Base-by-base conservation (phyloP, 64 coral and sea anemone genomes). In the Stylophora pistillata region DNA sequence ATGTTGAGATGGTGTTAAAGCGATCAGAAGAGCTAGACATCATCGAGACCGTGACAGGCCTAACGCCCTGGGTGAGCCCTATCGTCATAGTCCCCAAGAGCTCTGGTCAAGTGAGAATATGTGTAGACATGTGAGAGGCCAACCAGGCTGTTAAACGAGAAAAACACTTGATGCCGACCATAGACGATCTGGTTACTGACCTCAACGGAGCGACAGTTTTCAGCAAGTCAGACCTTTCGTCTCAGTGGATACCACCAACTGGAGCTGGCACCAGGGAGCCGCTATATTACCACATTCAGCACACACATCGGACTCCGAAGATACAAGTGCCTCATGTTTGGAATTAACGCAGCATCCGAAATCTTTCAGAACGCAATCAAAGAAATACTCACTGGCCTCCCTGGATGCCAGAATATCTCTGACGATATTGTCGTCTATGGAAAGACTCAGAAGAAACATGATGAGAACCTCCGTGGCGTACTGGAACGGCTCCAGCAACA, bases 301-400 rank as follows among this genome's bases (percentile, higher is more conserved):
- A 89, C 86, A 29, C 86, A 94, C 56, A 41, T 89, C 16, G 86
- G 92, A 9, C 86, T 94, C 30, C 21, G 37, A 59, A 62, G 79
- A 26, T 94, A 94, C 74, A 87, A 86, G 15, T 62, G 84, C 30
- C 74, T 92, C 54, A 92, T 80, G 91, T 92, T 81, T 41, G 91
- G 91, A 78, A 87, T 92, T 28, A 93, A 88, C 23, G 91, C 91
- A 21, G 91, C 85, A 25, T 82, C 91, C 28, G 91, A 93, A 60
- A 88, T 88, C 21, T 88, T 88, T 26, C 78, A 93, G 56, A 82
- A 88, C 6, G 85, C 86, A 17, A 84, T 93, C 31, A 76, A 86
- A 29, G 84, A 91, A 63, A 75, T 88, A 71, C 78, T 94, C 30
- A 89, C 81, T 53, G 88, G 77, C 78, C 78, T 91, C 17, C 77